These are phyloP conservation scores for Cephalopachus bancanus DNA, from an alignment of 2,797 vertebrate species.

Conservation along the genomic window DNA sequence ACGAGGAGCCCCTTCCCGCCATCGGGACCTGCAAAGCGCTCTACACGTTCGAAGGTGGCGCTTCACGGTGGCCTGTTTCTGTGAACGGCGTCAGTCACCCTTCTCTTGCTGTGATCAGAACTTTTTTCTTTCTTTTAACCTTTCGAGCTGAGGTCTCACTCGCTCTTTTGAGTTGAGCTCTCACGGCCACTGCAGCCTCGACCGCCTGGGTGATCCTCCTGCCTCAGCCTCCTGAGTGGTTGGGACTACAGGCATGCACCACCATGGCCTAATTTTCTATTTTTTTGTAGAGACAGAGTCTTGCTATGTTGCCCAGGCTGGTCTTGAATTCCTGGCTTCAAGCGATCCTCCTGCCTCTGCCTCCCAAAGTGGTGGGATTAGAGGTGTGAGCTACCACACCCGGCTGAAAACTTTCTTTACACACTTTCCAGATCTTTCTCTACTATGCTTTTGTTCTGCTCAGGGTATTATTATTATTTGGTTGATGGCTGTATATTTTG, in stretches of 20 bases:
- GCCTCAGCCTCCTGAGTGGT: neutral
- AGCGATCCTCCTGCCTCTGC: neutral
- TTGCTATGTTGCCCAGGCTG: neutral
- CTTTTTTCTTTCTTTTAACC: neutral
- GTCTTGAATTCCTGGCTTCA: neutral
- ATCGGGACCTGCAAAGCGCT: conserved; percentile 98
- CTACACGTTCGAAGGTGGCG: conserved; percentile 96
- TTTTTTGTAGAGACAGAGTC: neutral
- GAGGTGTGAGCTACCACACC: neutral
- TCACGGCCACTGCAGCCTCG: neutral
- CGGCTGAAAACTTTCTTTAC: neutral
- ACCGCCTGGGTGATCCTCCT: neutral
- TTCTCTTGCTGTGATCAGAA: neutral
- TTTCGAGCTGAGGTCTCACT: neutral
- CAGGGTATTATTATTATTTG: too few relatives aligned
- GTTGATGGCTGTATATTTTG: neutral
- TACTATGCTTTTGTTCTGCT: neutral
- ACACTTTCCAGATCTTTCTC: neutral
- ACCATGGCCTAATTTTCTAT: neutral
- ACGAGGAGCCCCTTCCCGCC: conserved; percentile 96
- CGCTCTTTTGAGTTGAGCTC: neutral
- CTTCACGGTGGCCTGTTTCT: rapidly evolving
- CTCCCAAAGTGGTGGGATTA: neutral
- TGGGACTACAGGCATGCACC: neutral
- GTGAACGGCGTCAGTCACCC: neutral